phyloP scores from a whole-genome alignment of 1,140 invertebrate species.

The Mamestra configurata region DNA sequence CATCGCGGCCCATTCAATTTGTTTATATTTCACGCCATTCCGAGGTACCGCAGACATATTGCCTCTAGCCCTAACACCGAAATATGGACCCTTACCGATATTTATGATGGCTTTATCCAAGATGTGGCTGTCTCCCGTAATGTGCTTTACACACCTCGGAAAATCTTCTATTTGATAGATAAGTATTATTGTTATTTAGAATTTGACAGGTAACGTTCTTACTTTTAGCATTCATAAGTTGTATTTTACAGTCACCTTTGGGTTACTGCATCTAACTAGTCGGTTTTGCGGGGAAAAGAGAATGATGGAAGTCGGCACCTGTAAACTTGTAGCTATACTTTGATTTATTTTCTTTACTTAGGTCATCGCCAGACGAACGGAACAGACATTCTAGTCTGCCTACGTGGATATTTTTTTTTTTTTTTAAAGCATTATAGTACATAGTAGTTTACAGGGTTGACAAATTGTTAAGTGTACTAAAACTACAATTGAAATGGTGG shows the following conservation, averaged over 20 bases:
- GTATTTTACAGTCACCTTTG: too few species aligned
- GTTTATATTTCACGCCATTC: slow-evolving; percentile 85
- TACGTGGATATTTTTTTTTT: too few species aligned
- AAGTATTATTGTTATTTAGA: slow-evolving; percentile 58
- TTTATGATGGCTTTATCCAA: slow-evolving; percentile 77
- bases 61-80: slow-evolving; percentile 70
- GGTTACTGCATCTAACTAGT: neutral
- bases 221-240: slow-evolving; percentile 24
- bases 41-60: slow-evolving; percentile 77
- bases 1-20: slow-evolving; percentile 83
- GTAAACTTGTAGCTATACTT: too few species aligned
- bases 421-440: too few species aligned
- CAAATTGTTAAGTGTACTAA: too few species aligned
- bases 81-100: slow-evolving; percentile 79
- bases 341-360: too few species aligned
- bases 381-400: too few species aligned
- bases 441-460: too few species aligned
- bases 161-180: slow-evolving; percentile 54
- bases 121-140: slow-evolving; percentile 65
- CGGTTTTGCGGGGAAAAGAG: too few species aligned
- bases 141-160: slow-evolving; percentile 68
- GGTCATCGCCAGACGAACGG: too few species aligned
- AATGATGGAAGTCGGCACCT: too few species aligned
- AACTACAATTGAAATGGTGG: too few species aligned
- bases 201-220: slow-evolving; percentile 48